Conservation (phyloP, 2,113 vertebrate species). For the Cichladusa arquata region DNA sequence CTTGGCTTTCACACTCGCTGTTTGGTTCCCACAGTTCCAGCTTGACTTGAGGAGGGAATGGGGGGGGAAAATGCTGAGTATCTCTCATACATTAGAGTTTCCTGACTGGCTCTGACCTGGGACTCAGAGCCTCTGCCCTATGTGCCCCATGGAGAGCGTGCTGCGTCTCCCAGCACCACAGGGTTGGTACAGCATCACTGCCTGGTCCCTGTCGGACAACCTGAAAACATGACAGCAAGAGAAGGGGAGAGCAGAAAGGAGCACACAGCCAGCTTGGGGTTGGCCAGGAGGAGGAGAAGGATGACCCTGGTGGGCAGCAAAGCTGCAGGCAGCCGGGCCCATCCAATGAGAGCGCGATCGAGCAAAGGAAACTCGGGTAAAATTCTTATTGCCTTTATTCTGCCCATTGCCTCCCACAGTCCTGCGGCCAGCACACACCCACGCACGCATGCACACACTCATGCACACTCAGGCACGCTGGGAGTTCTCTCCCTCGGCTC, state of each 20-base stretch:
- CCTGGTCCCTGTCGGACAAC: not conserved
- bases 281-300: not conserved
- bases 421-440: slow-evolving; percentile 69
- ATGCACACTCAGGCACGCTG: slow-evolving; percentile 55
- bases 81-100: not conserved
- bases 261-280: not conserved
- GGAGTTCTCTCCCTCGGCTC: slow-evolving; percentile 66
- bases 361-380: slow-evolving; percentile 65
- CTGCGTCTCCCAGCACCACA: fast-evolving
- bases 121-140: not conserved
- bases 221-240: not conserved
- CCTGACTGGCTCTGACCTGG: not conserved
- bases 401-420: slow-evolving; percentile 65
- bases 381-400: slow-evolving; percentile 84
- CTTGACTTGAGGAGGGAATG: not conserved
- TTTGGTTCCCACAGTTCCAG: not conserved
- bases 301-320: not conserved
- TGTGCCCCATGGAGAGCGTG: fast-evolving
- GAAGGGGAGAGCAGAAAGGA: not conserved
- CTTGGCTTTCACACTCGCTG: not conserved
- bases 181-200: not conserved
- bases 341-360: not conserved
- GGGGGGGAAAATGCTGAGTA: not conserved
- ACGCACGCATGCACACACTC: slow-evolving; percentile 50
- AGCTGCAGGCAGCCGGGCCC: not conserved